A percentile compares a stretch with the other conserved stretches of the same genome.
These are phyloP conservation scores for Toxotes lorentzi DNA, from an alignment of 2,797 vertebrate species.

Conservation along the genomic window DNA sequence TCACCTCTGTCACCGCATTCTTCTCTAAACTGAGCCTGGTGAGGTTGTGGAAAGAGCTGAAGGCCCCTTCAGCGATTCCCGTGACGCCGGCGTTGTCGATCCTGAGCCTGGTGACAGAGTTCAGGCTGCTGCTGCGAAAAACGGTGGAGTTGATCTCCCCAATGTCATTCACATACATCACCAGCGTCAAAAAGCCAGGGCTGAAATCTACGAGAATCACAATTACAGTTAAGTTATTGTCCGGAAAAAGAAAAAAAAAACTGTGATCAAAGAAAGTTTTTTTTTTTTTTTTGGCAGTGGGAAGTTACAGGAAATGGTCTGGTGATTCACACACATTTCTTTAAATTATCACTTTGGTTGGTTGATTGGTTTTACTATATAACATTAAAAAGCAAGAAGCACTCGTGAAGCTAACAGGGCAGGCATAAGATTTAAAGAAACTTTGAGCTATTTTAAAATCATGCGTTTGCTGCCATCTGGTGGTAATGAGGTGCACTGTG, in stretches of 20 bases:
- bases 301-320: too few relatives aligned
- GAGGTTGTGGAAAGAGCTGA: conserved; percentile 76
- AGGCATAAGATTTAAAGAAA: too few relatives aligned
- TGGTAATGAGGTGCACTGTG: background rate
- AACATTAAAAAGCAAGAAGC: too few relatives aligned
- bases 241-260: background rate
- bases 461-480: conserved; percentile 12
- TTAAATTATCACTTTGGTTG: too few relatives aligned
- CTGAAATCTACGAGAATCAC: conserved; percentile 64
- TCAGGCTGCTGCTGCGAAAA: conserved; percentile 73
- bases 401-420: too few relatives aligned
- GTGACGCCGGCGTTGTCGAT: conserved; percentile 68
- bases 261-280: background rate
- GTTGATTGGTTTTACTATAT: too few relatives aligned
- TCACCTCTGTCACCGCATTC: conserved; percentile 72
- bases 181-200: conserved; percentile 62
- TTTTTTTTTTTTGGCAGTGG: too few relatives aligned
- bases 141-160: conserved; percentile 75
- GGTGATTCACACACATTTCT: too few relatives aligned
- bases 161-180: conserved; percentile 54
- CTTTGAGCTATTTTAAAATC: background rate
- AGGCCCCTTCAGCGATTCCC: conserved; percentile 67
- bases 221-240: background rate
- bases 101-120: conserved; percentile 76
- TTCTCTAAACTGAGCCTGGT: conserved; percentile 64